Conservation (phyloP, 1,140 invertebrate genomes). For the Trichonephila clavipes region DNA sequence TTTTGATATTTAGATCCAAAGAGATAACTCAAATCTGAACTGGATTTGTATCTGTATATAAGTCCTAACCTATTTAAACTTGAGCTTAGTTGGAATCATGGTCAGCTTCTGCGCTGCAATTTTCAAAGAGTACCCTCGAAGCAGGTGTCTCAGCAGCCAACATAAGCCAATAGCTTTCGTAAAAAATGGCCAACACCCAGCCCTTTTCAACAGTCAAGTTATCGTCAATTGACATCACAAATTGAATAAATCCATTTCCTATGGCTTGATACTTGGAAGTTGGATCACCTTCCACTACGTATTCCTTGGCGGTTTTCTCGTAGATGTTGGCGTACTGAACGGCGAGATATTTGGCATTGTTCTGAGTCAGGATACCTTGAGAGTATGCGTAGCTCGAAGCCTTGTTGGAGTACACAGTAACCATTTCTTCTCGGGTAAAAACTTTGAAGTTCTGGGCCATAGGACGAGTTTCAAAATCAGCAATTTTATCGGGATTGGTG, state of each 20-base stretch:
- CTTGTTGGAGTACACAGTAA: not conserved
- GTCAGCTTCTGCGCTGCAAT: too few species aligned
- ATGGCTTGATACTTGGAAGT: not conserved
- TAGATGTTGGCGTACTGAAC: not conserved
- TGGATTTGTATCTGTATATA: too few species aligned
- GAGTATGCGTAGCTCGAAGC: not conserved
- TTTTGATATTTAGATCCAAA: too few species aligned
- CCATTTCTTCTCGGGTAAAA: not conserved
- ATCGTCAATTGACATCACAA: not conserved
- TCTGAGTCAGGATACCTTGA: not conserved
- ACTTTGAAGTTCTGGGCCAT: not conserved
- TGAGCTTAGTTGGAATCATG: too few species aligned
- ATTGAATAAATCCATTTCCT: not conserved
- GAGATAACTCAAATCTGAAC: too few species aligned
- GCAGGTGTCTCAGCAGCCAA: not conserved
- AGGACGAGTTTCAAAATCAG: not conserved
- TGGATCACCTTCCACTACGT: not conserved
- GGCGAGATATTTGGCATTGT: not conserved
- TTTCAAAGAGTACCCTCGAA: too few species aligned
- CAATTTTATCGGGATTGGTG: not conserved
- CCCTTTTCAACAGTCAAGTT: not conserved
- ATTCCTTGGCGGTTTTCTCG: not conserved
- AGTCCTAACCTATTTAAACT: too few species aligned
- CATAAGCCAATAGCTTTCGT: not conserved
- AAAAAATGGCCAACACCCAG: not conserved